These are phyloP conservation scores for Mallotus villosus DNA, from an alignment of 2,797 vertebrate species.

Conservation along the genomic window DNA sequence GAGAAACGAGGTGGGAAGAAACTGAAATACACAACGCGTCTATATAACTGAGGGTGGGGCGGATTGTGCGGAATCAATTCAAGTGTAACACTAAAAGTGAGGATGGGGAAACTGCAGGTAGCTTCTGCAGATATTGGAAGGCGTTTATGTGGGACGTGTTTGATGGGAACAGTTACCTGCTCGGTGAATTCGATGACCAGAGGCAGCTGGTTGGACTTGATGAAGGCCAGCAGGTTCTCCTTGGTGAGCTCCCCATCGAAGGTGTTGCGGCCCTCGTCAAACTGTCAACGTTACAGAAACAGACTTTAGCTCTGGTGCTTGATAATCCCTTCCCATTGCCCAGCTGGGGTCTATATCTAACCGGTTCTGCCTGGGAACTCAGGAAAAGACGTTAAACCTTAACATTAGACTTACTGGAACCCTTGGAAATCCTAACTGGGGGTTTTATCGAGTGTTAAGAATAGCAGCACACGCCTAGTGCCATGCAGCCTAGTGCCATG, in stretches of 20 bases:
- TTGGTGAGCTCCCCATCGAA: slow-evolving; percentile 91
- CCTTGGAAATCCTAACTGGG: slow-evolving; percentile 23
- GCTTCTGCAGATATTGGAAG: neutral
- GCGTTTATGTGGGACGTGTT: too few species aligned
- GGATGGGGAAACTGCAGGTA: neutral
- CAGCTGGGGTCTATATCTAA: neutral
- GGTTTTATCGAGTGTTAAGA: slow-evolving; percentile 49
- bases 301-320: neutral
- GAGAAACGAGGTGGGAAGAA: too few species aligned
- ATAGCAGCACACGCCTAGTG: slow-evolving; percentile 44
- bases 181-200: slow-evolving; percentile 98
- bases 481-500: slow-evolving; percentile 39
- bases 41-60: too few species aligned
- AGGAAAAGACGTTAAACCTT: slow-evolving; percentile 13
- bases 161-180: slow-evolving; percentile 77
- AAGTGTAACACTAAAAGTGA: neutral
- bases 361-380: slow-evolving; percentile 51
- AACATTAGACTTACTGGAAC: slow-evolving; percentile 52
- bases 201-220: slow-evolving; percentile 94
- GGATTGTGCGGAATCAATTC: too few species aligned
- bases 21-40: too few species aligned
- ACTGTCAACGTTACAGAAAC: slow-evolving; percentile 69
- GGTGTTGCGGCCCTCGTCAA: slow-evolving; percentile 93
- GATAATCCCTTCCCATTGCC: neutral
- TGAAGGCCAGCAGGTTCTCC: slow-evolving; percentile 85